Conservation (phyloP, 2,797 vertebrate genomes). For the Falco concolor region DNA sequence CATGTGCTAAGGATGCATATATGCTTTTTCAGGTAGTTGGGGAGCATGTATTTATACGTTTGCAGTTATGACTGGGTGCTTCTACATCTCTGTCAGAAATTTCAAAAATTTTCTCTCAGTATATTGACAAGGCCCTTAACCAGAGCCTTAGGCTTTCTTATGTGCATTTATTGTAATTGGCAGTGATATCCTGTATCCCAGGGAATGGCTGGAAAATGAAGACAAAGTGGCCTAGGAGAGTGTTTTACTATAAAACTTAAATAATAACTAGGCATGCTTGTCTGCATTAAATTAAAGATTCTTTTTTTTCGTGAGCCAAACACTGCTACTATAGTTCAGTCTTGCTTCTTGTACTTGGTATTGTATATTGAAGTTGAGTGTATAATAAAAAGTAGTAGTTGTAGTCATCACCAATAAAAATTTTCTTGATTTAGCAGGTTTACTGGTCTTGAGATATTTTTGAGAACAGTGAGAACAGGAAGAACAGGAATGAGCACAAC, state of each 20-base stretch:
- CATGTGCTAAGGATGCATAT: conserved; percentile 97
- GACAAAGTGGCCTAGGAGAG: not conserved
- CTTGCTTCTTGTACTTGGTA: not conserved
- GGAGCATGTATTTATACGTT: not conserved
- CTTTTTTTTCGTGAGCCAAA: not conserved
- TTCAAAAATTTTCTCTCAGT: not conserved
- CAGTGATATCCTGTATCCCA: not conserved
- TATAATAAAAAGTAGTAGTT: not conserved
- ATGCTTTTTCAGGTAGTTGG: conserved; percentile 95
- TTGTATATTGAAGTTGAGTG: not conserved
- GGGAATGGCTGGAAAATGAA: not conserved
- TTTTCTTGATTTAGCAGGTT: not conserved
- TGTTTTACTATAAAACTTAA: not conserved
- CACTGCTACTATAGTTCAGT: not conserved
- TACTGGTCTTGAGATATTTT: not conserved
- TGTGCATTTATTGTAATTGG: not conserved
- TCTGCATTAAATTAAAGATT: not conserved
- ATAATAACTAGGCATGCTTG: not conserved
- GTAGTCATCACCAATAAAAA: not conserved
- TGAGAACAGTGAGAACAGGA: not conserved
- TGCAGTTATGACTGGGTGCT: not conserved
- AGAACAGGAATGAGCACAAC: not conserved
- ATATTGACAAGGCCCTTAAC: not conserved
- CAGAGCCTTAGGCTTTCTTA: not conserved
- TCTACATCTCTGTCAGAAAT: not conserved